These are phyloP conservation scores for Nemopilema nomurai DNA, from an alignment of 30 jellyfish, hydroid and myxozoan genomes.

Conservation along the genomic window DNA sequence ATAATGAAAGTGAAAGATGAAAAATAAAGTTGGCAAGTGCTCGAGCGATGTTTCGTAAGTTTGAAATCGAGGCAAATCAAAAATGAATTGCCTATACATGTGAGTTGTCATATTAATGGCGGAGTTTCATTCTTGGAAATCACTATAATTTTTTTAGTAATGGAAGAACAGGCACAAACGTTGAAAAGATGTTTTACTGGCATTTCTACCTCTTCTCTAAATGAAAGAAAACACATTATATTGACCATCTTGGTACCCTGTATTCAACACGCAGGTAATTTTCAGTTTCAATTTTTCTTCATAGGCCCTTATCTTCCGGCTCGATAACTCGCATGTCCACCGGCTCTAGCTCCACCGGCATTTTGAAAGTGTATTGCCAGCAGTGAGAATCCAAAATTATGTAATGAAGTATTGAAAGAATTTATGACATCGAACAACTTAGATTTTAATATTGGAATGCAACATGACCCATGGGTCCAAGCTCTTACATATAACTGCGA, in stretches of 20 bases:
- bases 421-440: neutral
- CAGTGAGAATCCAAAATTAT: neutral
- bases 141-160: neutral
- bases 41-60: neutral
- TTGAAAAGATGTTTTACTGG: conserved; percentile 48
- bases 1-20: too few relatives aligned
- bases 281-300: neutral
- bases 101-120: neutral
- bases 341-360: too few relatives aligned
- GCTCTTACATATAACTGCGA: too few relatives aligned
- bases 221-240: conserved; percentile 40
- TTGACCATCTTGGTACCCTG: conserved; percentile 47
- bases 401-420: neutral
- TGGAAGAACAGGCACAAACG: conserved; percentile 54
- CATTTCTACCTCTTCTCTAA: conserved; percentile 39
- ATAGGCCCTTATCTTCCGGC: neutral
- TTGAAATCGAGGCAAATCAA: conserved; percentile 17
- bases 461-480: neutral
- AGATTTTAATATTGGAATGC: neutral
- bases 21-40: too few relatives aligned
- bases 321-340: neutral
- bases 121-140: neutral
- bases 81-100: neutral
- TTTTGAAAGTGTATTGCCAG: too few relatives aligned
- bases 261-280: conserved; percentile 49